Conservation (phyloP, 1,140 invertebrate genomes). For the Helicoverpa zea region DNA sequence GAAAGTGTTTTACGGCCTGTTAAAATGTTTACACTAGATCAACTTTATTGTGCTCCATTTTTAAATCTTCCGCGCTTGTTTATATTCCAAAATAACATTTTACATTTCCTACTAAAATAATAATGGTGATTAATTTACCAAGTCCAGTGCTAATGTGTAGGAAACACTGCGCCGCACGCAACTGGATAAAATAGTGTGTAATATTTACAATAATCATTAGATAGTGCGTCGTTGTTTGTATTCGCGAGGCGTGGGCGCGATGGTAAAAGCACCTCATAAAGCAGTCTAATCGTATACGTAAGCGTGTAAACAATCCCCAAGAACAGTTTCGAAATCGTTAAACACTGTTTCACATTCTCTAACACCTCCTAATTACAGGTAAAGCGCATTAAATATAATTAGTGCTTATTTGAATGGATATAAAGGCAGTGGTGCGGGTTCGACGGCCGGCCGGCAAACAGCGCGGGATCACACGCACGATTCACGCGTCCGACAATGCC, state of each 20-base stretch:
- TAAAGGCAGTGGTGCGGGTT: constrained; percentile 64
- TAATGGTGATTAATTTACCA: constrained; percentile 45
- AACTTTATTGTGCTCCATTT: constrained; percentile 44
- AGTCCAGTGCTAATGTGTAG: constrained; percentile 44
- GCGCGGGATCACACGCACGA: constrained; percentile 55
- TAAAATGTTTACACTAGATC: constrained; percentile 46
- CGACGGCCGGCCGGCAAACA: constrained; percentile 67
- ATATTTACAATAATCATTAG: constrained; percentile 64
- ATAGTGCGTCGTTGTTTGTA: constrained; percentile 62
- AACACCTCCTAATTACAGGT: constrained; percentile 83
- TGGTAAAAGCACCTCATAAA: constrained; percentile 65
- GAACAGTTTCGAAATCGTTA: constrained; percentile 61
- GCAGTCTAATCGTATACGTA: constrained; percentile 64
- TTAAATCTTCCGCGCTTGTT: constrained; percentile 35
- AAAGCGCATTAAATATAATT: constrained; percentile 80
- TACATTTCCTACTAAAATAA: not conserved
- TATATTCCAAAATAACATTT: constrained; percentile 18
- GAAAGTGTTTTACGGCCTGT: constrained; percentile 46
- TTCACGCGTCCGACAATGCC: constrained; percentile 58
- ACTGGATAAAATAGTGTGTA: constrained; percentile 54
- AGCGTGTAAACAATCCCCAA: constrained; percentile 59
- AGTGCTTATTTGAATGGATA: constrained; percentile 77
- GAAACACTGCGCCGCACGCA: constrained; percentile 29
- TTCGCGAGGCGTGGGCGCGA: constrained; percentile 60
- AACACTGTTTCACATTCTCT: constrained; percentile 77